Percentiles rank a stretch among this genome's conserved stretches.
Evolutionary conservation across 2,797 vertebrate genomes (phyloP).

Genomic region (Malurus splendens): DNA sequence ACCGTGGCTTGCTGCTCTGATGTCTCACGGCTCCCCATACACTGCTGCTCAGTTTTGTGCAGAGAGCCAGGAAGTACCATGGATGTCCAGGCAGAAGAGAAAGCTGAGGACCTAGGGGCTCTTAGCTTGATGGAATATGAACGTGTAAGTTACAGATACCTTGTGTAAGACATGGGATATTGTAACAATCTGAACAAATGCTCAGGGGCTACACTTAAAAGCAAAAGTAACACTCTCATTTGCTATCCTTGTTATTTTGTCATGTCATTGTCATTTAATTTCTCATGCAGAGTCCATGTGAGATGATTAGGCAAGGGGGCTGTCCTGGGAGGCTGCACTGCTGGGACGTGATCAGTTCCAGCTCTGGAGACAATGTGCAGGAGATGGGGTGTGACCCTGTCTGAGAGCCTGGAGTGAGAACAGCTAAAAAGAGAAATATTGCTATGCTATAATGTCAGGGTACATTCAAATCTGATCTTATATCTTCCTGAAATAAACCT

Average conservation of each 20-base stretch:
- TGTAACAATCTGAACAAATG: neutral
- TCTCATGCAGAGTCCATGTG: neutral
- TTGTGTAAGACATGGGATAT: neutral
- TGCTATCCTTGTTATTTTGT: neutral
- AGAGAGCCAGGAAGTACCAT: neutral
- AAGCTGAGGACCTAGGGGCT: neutral
- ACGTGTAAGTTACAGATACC: neutral
- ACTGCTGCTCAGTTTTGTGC: neutral
- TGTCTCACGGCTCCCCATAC: neutral
- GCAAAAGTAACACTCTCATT: neutral
- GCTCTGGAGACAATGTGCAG: neutral
- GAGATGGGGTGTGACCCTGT: neutral
- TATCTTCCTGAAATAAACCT: neutral
- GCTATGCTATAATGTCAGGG: neutral
- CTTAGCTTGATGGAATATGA: neutral
- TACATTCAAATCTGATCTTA: neutral
- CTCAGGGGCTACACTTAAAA: neutral
- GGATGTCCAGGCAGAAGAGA: neutral
- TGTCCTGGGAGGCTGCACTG: neutral
- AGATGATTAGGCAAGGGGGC: neutral
- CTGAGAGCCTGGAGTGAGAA: neutral
- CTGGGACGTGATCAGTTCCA: neutral
- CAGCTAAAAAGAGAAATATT: neutral
- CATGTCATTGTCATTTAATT: rapidly evolving
- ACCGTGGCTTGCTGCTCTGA: neutral